Percentiles rank a stretch among this genome's conserved stretches.
phyloP scores from a whole-genome alignment of 2,797 vertebrate species.

The Tenualosa thibaudeaui region DNA sequence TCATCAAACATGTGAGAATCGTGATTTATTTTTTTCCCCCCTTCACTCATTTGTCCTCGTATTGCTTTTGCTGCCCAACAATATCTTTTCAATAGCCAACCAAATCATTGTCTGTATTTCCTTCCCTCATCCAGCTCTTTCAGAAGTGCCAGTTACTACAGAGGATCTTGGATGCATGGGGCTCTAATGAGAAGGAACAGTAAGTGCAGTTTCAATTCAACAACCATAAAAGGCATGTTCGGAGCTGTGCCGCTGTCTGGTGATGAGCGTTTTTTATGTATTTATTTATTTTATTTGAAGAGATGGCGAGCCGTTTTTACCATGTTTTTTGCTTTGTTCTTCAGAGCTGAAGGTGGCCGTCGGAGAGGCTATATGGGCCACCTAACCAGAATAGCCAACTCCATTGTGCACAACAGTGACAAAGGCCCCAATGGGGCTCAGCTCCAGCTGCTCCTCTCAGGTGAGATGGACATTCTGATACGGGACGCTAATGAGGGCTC shows the following conservation, averaged over 20 bases:
- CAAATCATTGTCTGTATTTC: not conserved
- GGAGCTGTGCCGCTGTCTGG: too few relatives aligned
- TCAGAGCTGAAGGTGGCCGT: conserved; percentile 89
- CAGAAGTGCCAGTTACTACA: conserved; percentile 96
- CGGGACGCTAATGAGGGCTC: not conserved
- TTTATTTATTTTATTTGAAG: not conserved
- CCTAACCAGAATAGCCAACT: conserved; percentile 97
- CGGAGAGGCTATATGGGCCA: conserved; percentile 97
- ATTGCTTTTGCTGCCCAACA: not conserved
- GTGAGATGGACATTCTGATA: conserved; percentile 62
- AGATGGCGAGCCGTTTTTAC: not conserved
- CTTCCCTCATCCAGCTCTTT: conserved; percentile 81
- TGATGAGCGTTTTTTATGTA: conserved; percentile 9
- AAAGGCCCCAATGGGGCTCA: conserved; percentile 89
- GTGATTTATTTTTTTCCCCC: not conserved
- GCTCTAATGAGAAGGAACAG: conserved; percentile 96
- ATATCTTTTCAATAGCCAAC: not conserved
- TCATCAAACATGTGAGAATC: conserved; percentile 89
- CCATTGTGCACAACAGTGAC: conserved; percentile 92
- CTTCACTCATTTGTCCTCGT: not conserved
- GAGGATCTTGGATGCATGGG: conserved; percentile 96
- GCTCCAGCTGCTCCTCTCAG: conserved; percentile 90
- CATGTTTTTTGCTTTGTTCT: conserved; percentile 42
- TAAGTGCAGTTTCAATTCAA: conserved; percentile 71
- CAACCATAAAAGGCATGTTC: not conserved